phyloP scores from a whole-genome alignment of 1,140 invertebrate species.

The Apolygus lucorum region DNA sequence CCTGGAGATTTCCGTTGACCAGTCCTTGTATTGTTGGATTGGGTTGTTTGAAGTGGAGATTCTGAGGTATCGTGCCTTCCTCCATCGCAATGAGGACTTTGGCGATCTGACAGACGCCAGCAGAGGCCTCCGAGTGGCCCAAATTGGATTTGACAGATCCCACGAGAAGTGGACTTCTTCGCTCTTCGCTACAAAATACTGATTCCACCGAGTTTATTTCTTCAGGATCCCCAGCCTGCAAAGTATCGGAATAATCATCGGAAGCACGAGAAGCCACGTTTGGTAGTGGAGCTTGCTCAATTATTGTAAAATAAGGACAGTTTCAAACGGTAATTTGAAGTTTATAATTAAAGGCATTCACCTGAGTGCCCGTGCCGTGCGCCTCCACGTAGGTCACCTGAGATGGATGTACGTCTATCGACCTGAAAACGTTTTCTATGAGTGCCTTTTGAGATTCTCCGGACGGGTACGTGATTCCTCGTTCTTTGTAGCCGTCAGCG shows the following conservation, averaged over 20 bases:
- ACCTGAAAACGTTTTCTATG: conserved; percentile 75
- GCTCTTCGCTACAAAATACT: conserved; percentile 78
- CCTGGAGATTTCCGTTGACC: conserved; percentile 71
- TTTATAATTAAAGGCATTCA: too few relatives aligned
- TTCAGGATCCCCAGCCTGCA: conserved; percentile 84
- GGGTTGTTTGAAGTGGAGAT: conserved; percentile 79
- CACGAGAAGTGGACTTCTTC: conserved; percentile 70
- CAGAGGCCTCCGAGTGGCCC: conserved; percentile 93
- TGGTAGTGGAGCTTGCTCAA: too few relatives aligned
- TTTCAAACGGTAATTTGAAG: too few relatives aligned
- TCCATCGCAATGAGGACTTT: conserved; percentile 92
- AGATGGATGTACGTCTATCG: conserved; percentile 70
- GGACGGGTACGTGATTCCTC: conserved; percentile 85
- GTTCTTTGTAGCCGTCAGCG: conserved; percentile 78
- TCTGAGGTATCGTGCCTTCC: conserved; percentile 71
- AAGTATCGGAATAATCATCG: too few relatives aligned
- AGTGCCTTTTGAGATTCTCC: conserved; percentile 77
- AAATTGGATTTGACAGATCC: conserved; percentile 97
- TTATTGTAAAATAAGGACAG: too few relatives aligned
- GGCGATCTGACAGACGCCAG: conserved; percentile 78
- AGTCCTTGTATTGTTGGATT: conserved; percentile 85
- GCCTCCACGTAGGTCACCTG: conserved; percentile 85
- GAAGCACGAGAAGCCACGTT: too few relatives aligned
- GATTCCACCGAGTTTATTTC: conserved; percentile 89
- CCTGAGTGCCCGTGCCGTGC: conserved; percentile 91